Evolutionary conservation across 2,888 invertebrate species (phyloP).

Genomic region (Hypselothyrea guttata): DNA sequence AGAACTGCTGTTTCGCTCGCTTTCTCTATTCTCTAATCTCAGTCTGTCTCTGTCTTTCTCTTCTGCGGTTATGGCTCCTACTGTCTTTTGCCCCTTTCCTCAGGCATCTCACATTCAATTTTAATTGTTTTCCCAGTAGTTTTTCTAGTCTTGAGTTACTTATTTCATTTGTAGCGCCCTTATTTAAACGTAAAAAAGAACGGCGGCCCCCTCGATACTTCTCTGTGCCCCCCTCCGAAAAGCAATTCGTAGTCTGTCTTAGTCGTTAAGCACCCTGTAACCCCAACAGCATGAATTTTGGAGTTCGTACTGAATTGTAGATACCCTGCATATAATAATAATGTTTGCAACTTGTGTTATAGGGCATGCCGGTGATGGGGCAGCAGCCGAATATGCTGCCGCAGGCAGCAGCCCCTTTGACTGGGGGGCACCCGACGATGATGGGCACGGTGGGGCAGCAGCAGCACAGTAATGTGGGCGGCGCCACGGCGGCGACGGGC

Average conservation of each 20-base stretch:
- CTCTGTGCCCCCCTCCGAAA: slow-evolving; percentile 16
- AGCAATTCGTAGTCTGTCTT: slow-evolving; percentile 37
- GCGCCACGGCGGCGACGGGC: slow-evolving; percentile 63
- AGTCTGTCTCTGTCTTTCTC: slow-evolving; percentile 15
- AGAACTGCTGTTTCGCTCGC: slow-evolving; percentile 20
- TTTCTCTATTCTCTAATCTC: no score
- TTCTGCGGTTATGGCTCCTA: slow-evolving; percentile 34
- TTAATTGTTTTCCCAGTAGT: slow-evolving; percentile 18
- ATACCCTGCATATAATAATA: slow-evolving; percentile 16
- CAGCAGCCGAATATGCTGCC: slow-evolving; percentile 80
- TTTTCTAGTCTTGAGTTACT: slow-evolving; percentile 30
- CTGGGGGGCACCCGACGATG: slow-evolving; percentile 80
- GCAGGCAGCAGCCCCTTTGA: slow-evolving; percentile 81
- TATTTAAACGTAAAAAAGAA: slow-evolving; percentile 10
- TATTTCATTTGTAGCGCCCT: slow-evolving; percentile 38
- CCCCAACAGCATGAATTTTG: slow-evolving; percentile 40
- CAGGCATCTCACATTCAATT: no score
- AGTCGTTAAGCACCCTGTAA: slow-evolving; percentile 33
- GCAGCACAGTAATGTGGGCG: slow-evolving; percentile 77
- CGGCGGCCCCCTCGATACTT: background rate
- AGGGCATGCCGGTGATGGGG: slow-evolving; percentile 83
- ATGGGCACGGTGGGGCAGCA: slow-evolving; percentile 57
- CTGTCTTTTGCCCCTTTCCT: no score
- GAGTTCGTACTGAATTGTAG: slow-evolving; percentile 11
- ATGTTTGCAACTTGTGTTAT: slow-evolving; percentile 74